Conservation (phyloP, 2,797 vertebrate species). For the Sebastes kiyomatsui region DNA sequence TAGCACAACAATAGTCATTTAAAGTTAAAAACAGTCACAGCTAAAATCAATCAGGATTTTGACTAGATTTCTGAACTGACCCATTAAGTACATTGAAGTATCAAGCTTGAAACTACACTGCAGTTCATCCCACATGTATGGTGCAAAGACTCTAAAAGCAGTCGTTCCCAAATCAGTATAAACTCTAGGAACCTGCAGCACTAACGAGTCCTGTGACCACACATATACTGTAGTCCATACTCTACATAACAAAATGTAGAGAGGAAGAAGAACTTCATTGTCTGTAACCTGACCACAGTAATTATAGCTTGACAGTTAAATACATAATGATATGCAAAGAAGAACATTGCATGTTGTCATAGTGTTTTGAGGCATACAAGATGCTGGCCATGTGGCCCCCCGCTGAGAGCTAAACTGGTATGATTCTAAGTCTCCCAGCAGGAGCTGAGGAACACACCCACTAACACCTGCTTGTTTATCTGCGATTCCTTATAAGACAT, state of each 20-base stretch:
- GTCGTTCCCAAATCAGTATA: background rate
- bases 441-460: slow-evolving; percentile 1
- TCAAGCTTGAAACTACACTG: background rate
- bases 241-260: background rate
- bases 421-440: slow-evolving; percentile 25
- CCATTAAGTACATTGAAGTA: background rate
- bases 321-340: background rate
- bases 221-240: background rate
- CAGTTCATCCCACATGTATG: background rate
- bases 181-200: background rate
- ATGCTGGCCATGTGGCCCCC: slow-evolving; percentile 10
- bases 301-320: background rate
- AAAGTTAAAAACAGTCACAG: background rate
- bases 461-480: slow-evolving; percentile 40
- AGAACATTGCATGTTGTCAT: slow-evolving; percentile 3
- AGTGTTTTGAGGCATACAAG: background rate
- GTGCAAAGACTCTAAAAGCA: background rate
- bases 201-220: background rate
- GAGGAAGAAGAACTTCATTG: background rate
- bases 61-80: background rate
- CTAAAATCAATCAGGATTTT: background rate
- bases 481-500: slow-evolving; percentile 10
- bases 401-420: slow-evolving; percentile 18
- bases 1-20: background rate
- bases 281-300: background rate